Evolutionary conservation across 2,888 invertebrate species (phyloP), one percentile per base, ranked within the genome.

Genomic region (Tubulanus polymorphus): DNA sequence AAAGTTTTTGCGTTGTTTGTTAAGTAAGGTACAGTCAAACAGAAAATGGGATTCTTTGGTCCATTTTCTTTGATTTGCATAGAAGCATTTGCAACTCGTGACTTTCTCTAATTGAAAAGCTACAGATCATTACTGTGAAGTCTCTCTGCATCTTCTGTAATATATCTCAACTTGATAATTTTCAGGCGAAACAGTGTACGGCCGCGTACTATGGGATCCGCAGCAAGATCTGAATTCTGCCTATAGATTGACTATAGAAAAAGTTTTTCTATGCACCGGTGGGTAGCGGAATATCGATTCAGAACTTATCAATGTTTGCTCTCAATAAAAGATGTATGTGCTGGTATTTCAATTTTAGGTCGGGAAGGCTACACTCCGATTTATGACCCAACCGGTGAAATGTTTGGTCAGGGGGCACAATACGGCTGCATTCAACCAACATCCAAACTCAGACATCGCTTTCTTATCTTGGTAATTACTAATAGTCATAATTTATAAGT

Each of bases 201-300:
- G 80, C 0, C 66, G 78, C 55, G 79, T 81, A 5, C 62, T 78
- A 55, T 80, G 80, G 80, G 73, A 73, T 58, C 78, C 78, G 30
- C 69, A 70, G 29, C 78, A 80, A 61, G 77, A 79, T 56, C 65
- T 79, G 37, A 71, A 74, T 48, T 66, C 70, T 45, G 78, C 76
- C 1, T 81, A 80, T 62, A 66, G 67, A 48, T 65, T 80, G 8
- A 61, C 61, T 18, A 71, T 81, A 25, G 75, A 78, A 52, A 75
- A 78, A 59, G 73, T 80, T 3, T 79, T 74, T 54, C 56, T 80
- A 1, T 80, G 80, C 64, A 71, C 79, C 59, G 79, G 78, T 66
- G 59, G 25, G 53, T 55, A 15, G n/a, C 15, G 27, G 23, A 18
- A 28, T 26, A 18, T 12, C 26, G 3, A 23, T 18, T 41, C 25